phyloP scores from a whole-genome alignment of 2,113 vertebrate genomes.

The Apteryx owenii region DNA sequence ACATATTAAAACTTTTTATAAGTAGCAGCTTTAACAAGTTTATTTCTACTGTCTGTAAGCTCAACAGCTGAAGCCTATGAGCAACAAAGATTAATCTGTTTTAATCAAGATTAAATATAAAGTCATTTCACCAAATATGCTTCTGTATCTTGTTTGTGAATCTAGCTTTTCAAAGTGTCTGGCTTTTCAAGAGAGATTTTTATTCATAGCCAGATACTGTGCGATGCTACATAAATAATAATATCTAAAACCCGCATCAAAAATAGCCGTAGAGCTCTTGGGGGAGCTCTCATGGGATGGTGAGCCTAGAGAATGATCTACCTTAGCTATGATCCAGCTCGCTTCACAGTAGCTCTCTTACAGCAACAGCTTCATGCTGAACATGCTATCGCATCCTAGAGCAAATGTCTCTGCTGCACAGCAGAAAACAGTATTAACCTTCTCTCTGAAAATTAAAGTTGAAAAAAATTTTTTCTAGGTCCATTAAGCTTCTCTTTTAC shows the following conservation, averaged over 20 bases:
- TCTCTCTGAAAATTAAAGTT: neutral
- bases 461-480: neutral
- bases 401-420: neutral
- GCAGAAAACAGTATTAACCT: rapidly evolving
- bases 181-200: neutral
- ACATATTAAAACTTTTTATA: neutral
- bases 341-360: neutral
- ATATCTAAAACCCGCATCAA: neutral
- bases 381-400: neutral
- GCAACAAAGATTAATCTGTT: neutral
- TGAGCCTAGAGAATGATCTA: rapidly evolving
- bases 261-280: neutral
- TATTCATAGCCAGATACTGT: neutral
- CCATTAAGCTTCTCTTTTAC: neutral
- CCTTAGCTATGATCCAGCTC: neutral
- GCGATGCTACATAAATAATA: neutral
- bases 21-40: neutral
- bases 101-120: neutral
- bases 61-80: neutral
- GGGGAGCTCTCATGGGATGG: neutral
- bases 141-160: neutral
- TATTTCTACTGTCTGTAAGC: neutral
- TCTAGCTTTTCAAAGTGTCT: neutral
- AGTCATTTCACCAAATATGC: neutral
- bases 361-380: neutral